Percentiles rank a stretch among this genome's conserved stretches.
These are phyloP conservation scores for Lindbergichthys nudifrons DNA, from an alignment of 2,797 vertebrate species.

Conservation along the genomic window DNA sequence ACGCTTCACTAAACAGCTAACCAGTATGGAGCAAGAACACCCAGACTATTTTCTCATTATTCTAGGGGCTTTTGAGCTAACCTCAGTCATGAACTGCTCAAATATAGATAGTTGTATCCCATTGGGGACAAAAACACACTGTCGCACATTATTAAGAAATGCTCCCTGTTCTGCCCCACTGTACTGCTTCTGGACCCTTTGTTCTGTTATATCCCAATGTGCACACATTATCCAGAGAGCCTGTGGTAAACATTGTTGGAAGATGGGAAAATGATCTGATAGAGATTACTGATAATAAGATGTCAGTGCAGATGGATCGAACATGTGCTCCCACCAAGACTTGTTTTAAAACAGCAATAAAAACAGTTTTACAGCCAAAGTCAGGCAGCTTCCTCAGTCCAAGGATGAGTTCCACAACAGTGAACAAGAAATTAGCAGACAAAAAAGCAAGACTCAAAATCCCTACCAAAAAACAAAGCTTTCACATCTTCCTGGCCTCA, in stretches of 20 bases:
- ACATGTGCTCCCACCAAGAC: constrained; percentile 16
- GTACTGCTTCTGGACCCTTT: constrained; percentile 29
- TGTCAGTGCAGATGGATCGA: constrained; percentile 24
- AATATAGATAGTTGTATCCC: constrained; percentile 47
- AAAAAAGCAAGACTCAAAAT: constrained; percentile 5
- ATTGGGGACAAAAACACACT: constrained; percentile 36
- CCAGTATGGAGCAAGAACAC: constrained; percentile 36
- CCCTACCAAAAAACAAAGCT: not conserved
- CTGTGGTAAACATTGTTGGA: constrained; percentile 23
- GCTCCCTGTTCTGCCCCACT: constrained; percentile 18
- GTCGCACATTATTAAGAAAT: constrained; percentile 48
- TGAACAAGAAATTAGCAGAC: not conserved
- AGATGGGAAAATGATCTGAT: constrained; percentile 13
- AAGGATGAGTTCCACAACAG: not conserved
- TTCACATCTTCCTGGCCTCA: not conserved
- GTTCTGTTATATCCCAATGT: constrained; percentile 39
- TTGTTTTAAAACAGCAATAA: constrained; percentile 6
- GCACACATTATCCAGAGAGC: constrained; percentile 31
- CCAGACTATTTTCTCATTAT: constrained; percentile 51
- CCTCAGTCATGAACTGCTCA: constrained; percentile 45
- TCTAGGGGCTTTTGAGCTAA: constrained; percentile 52
- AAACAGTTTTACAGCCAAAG: constrained; percentile 17
- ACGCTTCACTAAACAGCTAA: constrained; percentile 54
- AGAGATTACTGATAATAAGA: not conserved
- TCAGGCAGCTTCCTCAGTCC: constrained; percentile 2